phyloP scores from a whole-genome alignment of 2,888 invertebrate species.

The Noctua janthe region DNA sequence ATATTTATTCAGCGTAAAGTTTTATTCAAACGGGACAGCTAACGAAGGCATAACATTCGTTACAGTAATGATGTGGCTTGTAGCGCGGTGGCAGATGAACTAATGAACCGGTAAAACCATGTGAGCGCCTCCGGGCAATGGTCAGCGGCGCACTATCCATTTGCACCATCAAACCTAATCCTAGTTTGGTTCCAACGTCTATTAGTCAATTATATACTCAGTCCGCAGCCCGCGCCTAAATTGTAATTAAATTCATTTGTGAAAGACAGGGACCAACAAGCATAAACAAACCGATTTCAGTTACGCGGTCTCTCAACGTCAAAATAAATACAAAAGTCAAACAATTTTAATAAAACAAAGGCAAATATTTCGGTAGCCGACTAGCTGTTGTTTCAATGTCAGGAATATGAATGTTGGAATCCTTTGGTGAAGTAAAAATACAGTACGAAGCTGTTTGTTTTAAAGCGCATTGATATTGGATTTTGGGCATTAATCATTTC shows the following conservation, averaged over 20 bases:
- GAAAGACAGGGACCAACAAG: background rate
- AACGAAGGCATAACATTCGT: slow-evolving; percentile 20
- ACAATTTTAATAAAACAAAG: background rate
- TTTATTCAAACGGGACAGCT: background rate
- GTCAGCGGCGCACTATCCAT: slow-evolving; percentile 1
- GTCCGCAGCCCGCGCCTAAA: background rate
- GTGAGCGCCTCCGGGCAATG: background rate
- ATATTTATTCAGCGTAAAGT: slow-evolving; percentile 8
- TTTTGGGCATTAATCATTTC: slow-evolving; percentile 6
- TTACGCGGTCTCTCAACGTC: background rate
- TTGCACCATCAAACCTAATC: background rate
- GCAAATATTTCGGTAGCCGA: background rate
- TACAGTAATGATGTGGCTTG: slow-evolving; percentile 28
- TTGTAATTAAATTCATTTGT: background rate
- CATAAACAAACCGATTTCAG: background rate
- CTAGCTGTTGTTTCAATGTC: background rate
- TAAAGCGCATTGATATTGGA: background rate
- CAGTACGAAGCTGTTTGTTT: background rate
- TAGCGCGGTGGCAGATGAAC: background rate
- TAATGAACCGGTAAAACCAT: background rate
- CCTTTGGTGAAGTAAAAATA: background rate
- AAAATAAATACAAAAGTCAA: background rate
- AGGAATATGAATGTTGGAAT: background rate
- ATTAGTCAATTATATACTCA: background rate
- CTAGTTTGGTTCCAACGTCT: background rate